These are phyloP conservation scores for Asteroscopus sphinx DNA, from an alignment of 2,888 invertebrate genomes.

Conservation along the genomic window DNA sequence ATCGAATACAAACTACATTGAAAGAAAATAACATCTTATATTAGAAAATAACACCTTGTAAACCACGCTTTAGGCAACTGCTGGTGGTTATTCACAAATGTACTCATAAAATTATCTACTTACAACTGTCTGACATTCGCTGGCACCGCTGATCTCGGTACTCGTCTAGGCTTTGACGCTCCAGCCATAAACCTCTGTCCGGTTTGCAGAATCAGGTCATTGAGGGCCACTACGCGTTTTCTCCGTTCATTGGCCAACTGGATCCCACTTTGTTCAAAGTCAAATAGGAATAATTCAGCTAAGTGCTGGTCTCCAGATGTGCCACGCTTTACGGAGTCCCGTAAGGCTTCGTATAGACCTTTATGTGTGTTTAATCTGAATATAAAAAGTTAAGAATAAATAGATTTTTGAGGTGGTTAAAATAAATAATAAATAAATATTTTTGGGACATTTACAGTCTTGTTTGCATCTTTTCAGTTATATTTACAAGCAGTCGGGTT, in stretches of 20 bases:
- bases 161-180: conserved; percentile 92
- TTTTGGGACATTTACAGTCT: no score
- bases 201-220: conserved; percentile 95
- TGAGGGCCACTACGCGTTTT: conserved; percentile 94
- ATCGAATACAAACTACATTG: no score
- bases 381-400: conserved; percentile 7
- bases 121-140: conserved; percentile 93
- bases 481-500: no score
- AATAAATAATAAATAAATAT: neutral
- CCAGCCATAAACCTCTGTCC: conserved; percentile 96
- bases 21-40: no score
- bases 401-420: neutral
- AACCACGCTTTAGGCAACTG: no score
- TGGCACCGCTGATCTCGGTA: conserved; percentile 92
- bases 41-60: no score
- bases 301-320: conserved; percentile 97
- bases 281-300: conserved; percentile 96
- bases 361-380: conserved; percentile 96
- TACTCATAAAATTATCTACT: conserved; percentile 68
- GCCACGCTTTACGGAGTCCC: conserved; percentile 92
- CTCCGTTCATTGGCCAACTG: conserved; percentile 95
- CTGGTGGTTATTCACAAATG: neutral
- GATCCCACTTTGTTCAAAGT: conserved; percentile 99
- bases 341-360: conserved; percentile 94
- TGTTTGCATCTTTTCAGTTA: no score